Conservation (phyloP, 2,888 invertebrate genomes). For the Hirudinaria manillensis region DNA sequence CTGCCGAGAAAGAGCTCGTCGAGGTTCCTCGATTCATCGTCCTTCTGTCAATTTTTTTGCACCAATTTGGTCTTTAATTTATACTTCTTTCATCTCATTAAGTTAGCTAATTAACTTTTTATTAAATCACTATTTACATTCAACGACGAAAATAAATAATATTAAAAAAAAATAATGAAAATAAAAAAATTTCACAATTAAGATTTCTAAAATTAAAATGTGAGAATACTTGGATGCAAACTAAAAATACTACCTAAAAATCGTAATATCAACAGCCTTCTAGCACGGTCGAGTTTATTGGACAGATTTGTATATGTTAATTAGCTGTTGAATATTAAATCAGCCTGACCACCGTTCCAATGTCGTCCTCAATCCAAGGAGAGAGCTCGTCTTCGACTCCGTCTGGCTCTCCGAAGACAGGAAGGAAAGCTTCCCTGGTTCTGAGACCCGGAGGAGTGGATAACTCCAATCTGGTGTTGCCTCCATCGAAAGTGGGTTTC, state of each 20-base stretch:
- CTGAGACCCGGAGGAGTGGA: conserved; percentile 68
- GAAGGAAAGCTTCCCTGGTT: conserved; percentile 28
- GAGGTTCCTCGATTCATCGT: not conserved
- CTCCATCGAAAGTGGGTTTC: conserved; percentile 64
- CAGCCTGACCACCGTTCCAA: not conserved
- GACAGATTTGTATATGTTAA: no score
- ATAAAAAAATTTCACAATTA: no score
- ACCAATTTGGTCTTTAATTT: no score
- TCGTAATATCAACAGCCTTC: no score
- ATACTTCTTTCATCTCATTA: no score
- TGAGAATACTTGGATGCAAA: no score
- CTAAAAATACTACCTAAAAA: no score
- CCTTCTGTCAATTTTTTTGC: not conserved
- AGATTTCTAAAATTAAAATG: no score
- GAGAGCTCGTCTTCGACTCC: conserved; percentile 3
- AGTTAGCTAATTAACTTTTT: no score
- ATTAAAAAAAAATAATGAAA: no score
- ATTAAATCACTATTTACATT: not conserved
- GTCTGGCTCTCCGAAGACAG: conserved; percentile 21
- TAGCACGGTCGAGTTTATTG: no score
- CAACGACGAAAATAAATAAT: not conserved
- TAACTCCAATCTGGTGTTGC: conserved; percentile 67
- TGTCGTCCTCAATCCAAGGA: conserved; percentile 1
- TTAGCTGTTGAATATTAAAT: not conserved
- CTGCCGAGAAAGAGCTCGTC: conserved; percentile 5